Conservation (phyloP, 2,888 invertebrate genomes). For the Chydorus sphaericus region DNA sequence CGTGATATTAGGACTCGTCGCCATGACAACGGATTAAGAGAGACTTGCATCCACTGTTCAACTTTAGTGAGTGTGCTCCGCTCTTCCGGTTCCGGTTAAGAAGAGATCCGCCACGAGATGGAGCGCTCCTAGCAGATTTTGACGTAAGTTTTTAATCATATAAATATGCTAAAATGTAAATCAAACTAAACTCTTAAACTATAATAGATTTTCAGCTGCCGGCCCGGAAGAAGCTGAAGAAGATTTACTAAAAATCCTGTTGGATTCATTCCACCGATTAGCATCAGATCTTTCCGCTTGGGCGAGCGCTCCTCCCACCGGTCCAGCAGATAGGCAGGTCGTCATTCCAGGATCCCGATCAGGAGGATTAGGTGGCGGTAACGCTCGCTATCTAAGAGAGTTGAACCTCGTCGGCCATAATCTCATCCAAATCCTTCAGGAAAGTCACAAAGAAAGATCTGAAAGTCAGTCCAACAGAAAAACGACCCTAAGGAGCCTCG, state of each 20-base stretch:
- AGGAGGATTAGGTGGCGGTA: slow-evolving; percentile 19
- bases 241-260: slow-evolving; percentile 77
- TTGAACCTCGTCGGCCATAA: slow-evolving; percentile 73
- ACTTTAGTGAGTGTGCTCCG: slow-evolving; percentile 90
- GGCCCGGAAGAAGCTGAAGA: slow-evolving; percentile 86
- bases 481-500: slow-evolving; percentile 65
- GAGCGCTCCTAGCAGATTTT: slow-evolving; percentile 53
- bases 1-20: slow-evolving; percentile 76
- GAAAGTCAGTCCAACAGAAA: slow-evolving; percentile 39
- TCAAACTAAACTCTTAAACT: background rate
- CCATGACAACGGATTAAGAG: slow-evolving; percentile 95
- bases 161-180: background rate
- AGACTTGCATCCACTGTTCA: slow-evolving; percentile 91
- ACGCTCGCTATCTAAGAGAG: slow-evolving; percentile 59
- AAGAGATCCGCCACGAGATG: slow-evolving; percentile 83
- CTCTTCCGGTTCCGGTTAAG: slow-evolving; percentile 43
- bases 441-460: slow-evolving; percentile 32
- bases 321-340: no score
- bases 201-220: slow-evolving; percentile 64
- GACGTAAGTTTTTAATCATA: slow-evolving; percentile 35
- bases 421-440: slow-evolving; percentile 52
- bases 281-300: no score
- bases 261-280: slow-evolving; percentile 87
- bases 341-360: no score
- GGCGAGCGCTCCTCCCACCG: no score